Evolutionary conservation across 2,113 vertebrate genomes (phyloP), one percentile per base, ranked within the genome.

Genomic region (Indicator maculatus): DNA sequence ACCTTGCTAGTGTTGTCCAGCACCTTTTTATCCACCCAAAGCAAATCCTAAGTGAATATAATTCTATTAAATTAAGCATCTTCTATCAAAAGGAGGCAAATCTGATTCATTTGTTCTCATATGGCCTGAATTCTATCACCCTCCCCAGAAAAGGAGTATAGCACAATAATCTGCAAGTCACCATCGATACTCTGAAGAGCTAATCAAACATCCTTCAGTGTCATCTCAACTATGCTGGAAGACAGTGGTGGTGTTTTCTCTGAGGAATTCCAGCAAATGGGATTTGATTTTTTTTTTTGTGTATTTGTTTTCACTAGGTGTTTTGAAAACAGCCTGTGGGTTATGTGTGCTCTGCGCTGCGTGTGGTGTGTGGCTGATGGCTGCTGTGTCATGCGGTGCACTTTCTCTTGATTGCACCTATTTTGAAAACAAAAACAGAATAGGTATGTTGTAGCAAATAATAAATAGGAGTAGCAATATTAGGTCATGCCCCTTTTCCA

Each of bases 321-420:
- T 93, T 91, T 93, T 95, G 84, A 33, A 67, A 94, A 77, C 72
- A 89, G 82, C 53, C 93, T 65, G 64, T 64, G 69, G 67, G 56
- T 33, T 88, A 1, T 53, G 61, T 47, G 10, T 24, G 45, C 60
- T 16, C 52, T 80, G 73, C 67, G 0, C 66, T 38, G 81, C 21
- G 0, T 75, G 64, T 63, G 89, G 69, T 9, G 0, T 13, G 74
- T 41, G 74, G 31, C 71, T 92, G 74, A 86, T 93, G 74, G 4
- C 45, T 33, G 56, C 11, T 26, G 59, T 55, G 44, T 16, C 39
- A 8, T 4, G 61, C 8, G 33, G 39, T 88, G 63, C 56, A 2
- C 50, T 74, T 67, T 31, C 63, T 55, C 45, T 27, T 83, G 76
- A 94, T 31, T 92, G 79, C 90, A 89, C 41, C 77, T 75, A 38